Evolutionary conservation across 2,797 vertebrate species (phyloP), one percentile per base, ranked within the genome.

Genomic region (Notoglanidium macrostoma): DNA sequence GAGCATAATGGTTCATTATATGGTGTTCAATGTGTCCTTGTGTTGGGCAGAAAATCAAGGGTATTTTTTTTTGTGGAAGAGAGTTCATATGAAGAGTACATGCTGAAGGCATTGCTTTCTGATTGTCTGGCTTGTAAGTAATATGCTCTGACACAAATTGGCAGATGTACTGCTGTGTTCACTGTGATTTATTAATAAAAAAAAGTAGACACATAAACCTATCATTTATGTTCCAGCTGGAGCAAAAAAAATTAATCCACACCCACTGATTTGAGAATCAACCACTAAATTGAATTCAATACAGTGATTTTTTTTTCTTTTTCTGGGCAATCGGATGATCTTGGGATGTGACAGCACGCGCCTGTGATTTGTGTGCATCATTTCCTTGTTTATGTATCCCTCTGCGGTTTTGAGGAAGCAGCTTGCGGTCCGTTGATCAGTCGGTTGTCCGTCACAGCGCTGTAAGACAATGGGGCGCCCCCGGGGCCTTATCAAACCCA

Each of bases 361-460:
- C 35, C 29, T 80, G 35, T 88, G 83, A 88, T 85, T 74, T 88
- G 63, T 88, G 92, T 82, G 88, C 93, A 88, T 84, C 44, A 70
- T 73, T 89, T 91, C 84, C 81, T 89, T 92, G 93, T 93, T 92
- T 92, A 92, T 92, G 89, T 90, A 89, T 87, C 92, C 81, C 82
- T 92, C 93, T 93, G 92, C 90, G 91, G 91, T 90, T 85, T 92
- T 89, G 93, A 95, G 96, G 96, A 96, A 95, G 91, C 95, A 92
- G 93, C 94, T 89, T 95, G 94, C 93, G 92, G 93, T 85, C 15
- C 92, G 89, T 76, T 51, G 90, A 92, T 94, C 94, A 91, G 91
- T 92, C 93, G 93, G 94, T 94, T 94, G 93, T 88, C 93, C 91
- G 92, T 87, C 83, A 89, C 84, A 72, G 83, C 89, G 79, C 68